Evolutionary conservation across 2,888 invertebrate species (phyloP).

Genomic region (Melanostoma mellinum): DNA sequence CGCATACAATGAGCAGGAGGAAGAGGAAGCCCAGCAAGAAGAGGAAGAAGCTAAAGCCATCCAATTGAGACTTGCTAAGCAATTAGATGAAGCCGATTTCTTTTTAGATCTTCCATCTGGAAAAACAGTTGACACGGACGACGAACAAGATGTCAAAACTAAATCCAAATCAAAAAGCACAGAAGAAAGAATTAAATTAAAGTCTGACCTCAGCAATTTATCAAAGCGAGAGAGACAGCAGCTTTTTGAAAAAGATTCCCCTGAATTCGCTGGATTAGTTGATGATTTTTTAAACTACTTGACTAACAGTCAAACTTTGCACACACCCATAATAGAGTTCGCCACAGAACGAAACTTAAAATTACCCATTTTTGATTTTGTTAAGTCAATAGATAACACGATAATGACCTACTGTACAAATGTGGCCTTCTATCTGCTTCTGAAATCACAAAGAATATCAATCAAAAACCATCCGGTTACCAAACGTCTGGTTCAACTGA

Average conservation of each 20-base stretch:
- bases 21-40: constrained; percentile 89
- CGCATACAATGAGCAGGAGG: constrained; percentile 83
- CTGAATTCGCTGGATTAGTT: constrained; percentile 91
- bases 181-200: constrained; percentile 82
- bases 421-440: constrained; percentile 91
- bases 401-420: constrained; percentile 92
- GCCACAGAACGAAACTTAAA: constrained; percentile 85
- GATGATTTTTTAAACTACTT: constrained; percentile 90
- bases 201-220: constrained; percentile 89
- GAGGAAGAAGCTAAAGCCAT: constrained; percentile 92
- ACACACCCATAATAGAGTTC: constrained; percentile 87
- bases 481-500: constrained; percentile 91
- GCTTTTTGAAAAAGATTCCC: constrained; percentile 92
- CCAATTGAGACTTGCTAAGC: constrained; percentile 89
- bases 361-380: constrained; percentile 87
- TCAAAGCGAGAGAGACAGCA: constrained; percentile 89
- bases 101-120: constrained; percentile 82
- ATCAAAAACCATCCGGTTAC: constrained; percentile 94
- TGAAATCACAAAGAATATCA: constrained; percentile 89
- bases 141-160: constrained; percentile 78
- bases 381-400: constrained; percentile 87
- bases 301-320: constrained; percentile 85
- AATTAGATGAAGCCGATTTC: constrained; percentile 91
- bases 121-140: constrained; percentile 72
- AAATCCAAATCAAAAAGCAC: constrained; percentile 8